Evolutionary conservation across 2,113 vertebrate species (phyloP), one percentile per base, ranked within the genome.

Genomic region (Pygoscelis antarcticus): DNA sequence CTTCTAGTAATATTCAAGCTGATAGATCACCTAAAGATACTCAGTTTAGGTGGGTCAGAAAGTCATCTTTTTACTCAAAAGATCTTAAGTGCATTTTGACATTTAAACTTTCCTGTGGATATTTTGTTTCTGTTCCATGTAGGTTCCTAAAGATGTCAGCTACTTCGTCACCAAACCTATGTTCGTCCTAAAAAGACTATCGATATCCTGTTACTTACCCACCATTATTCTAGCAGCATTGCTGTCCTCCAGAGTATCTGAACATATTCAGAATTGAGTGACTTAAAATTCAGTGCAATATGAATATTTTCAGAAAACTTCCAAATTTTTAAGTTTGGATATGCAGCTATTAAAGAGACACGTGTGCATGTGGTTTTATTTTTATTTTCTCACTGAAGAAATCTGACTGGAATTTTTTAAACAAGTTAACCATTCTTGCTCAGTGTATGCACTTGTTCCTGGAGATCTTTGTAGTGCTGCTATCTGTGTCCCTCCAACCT

Each of bases 221-320:
- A 65, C 16, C 4, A 7, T 64, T 44, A 29, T 29, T 83, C 42
- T 36, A 44, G 23, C 34, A 54, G 9, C 16, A 27, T 25, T 75
- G 7, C 15, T 75, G 29, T 64, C 23, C 26, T 83, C 6, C 23
- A 44, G 47, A 64, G 21, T 34, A 47, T 58, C 55, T 83, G 62
- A 65, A 77, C 8, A 6, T 38, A 78, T 30, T 76, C 36, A 61
- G n/a, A 80, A 47, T 0, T 8, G 4, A 70, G 3, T 0, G 4
- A 51, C 13, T 54, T 64, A 70, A 86, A 87, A 88, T 80, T 46
- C 25, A 17, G 11, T 58, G 11, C 36, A n/a, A 21, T 66, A 40
- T n/a, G n/a, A 26, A 68, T 46, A 4, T 17, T 86, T 68, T 92
- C 64, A 83, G 32, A 34, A 3, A 51, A 47, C 42, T 94, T 85